Evolutionary conservation across 1,140 invertebrate species (phyloP).

Genomic region (Oryzaephilus surinamensis): DNA sequence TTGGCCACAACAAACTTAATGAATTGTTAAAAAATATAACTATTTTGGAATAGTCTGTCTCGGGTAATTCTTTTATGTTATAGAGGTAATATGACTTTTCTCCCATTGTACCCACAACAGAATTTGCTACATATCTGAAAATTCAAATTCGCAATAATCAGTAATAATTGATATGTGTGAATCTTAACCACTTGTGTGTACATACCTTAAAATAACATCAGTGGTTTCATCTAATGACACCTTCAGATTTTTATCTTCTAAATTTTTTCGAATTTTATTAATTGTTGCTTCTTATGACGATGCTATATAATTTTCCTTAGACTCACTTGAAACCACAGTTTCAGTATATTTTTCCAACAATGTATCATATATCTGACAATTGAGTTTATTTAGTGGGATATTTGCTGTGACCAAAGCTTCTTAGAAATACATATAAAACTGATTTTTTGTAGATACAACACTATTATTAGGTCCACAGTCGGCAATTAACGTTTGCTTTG

Average conservation of each 20-base stretch:
- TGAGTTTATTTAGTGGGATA: constrained; percentile 6
- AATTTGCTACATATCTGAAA: background rate
- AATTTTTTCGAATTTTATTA: background rate
- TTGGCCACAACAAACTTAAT: no score
- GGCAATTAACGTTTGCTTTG: no score
- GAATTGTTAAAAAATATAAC: no score
- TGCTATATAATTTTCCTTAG: constrained; percentile 11
- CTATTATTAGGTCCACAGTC: no score
- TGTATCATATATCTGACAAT: background rate
- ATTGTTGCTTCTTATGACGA: constrained; percentile 1
- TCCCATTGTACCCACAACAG: background rate
- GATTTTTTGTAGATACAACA: no score
- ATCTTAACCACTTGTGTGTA: no score
- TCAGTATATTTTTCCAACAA: constrained; percentile 9
- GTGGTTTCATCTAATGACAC: constrained; percentile 5
- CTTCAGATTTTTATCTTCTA: constrained; percentile 4
- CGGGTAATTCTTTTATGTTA: no score
- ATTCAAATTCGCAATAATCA: no score
- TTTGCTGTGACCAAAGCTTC: constrained; percentile 7
- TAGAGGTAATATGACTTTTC: no score
- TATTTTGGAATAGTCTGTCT: no score
- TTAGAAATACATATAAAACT: constrained; percentile 4
- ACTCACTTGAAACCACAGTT: constrained; percentile 2
- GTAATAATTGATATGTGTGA: no score
- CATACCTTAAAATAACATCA: constrained; percentile 2